A percentile compares a stretch with the other conserved stretches of the same genome.
phyloP scores from a whole-genome alignment of 2,888 invertebrate species.

The Hirtodrosophila confusa region DNA sequence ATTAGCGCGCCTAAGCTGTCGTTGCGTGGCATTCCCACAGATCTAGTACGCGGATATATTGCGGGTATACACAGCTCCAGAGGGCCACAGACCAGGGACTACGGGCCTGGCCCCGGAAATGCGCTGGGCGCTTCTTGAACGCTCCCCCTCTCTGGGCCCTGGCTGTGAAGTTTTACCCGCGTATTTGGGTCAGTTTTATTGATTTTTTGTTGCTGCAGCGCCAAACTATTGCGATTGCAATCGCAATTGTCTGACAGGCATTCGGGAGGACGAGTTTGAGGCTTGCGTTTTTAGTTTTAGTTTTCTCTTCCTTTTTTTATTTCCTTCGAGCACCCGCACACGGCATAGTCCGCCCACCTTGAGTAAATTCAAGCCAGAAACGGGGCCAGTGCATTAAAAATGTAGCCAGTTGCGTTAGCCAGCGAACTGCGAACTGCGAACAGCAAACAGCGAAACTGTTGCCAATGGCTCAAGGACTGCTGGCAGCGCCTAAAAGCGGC shows the following conservation, averaged over 20 bases:
- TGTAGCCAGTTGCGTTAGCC: slow-evolving; percentile 48
- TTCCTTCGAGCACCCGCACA: slow-evolving; percentile 2
- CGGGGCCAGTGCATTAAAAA: slow-evolving; percentile 64
- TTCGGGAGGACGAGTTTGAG: neutral
- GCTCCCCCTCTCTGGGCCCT: too few relatives aligned
- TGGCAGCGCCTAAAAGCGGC: slow-evolving; percentile 50
- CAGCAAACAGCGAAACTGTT: slow-evolving; percentile 33
- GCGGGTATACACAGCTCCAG: neutral
- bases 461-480: slow-evolving; percentile 25
- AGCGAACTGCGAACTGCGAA: slow-evolving; percentile 10
- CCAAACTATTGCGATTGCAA: slow-evolving; percentile 63
- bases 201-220: slow-evolving; percentile 61
- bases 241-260: slow-evolving; percentile 57
- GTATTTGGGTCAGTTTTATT: slow-evolving; percentile 77
- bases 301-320: slow-evolving; percentile 10
- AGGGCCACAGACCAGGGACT: neutral
- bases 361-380: slow-evolving; percentile 33
- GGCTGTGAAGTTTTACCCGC: slow-evolving; percentile 60
- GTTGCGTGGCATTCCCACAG: slow-evolving; percentile 52
- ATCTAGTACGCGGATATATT: slow-evolving; percentile 17
- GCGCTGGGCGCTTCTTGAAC: too few relatives aligned
- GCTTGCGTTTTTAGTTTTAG: neutral
- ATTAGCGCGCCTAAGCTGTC: slow-evolving; percentile 71
- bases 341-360: slow-evolving; percentile 12
- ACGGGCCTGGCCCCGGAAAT: too few relatives aligned